Conservation (phyloP, 2,797 vertebrate genomes). For the Darevskia mixta region DNA sequence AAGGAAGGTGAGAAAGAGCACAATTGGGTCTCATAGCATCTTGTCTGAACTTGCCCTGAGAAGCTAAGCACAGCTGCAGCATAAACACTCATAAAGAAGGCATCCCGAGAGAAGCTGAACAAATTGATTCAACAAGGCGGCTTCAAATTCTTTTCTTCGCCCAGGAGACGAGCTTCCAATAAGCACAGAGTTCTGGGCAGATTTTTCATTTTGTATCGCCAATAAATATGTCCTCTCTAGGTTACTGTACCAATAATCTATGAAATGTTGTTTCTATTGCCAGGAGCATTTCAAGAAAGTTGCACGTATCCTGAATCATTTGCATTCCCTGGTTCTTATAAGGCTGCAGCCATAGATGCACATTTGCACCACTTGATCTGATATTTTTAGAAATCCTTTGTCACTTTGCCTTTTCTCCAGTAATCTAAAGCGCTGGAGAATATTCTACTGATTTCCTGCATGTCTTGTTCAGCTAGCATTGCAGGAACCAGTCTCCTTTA, state of each 20-base stretch:
- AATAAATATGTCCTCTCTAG: constrained; percentile 37
- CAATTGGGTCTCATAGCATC: neutral
- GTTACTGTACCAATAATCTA: constrained; percentile 30
- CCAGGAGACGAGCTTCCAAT: constrained; percentile 25
- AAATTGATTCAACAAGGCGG: constrained; percentile 30
- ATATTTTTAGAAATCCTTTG: neutral
- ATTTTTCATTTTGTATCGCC: constrained; percentile 44
- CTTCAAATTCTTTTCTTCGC: constrained; percentile 34
- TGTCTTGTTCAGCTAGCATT: neutral
- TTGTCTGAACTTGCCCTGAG: constrained; percentile 10
- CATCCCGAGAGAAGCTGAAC: neutral
- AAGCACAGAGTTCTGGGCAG: constrained; percentile 1
- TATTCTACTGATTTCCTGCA: neutral
- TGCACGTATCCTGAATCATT: neutral
- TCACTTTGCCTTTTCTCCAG: neutral
- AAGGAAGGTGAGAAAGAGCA: constrained; percentile 1
- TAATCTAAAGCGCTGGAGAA: neutral
- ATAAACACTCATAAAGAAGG: constrained; percentile 31
- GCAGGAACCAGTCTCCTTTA: neutral
- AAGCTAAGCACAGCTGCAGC: constrained; percentile 17
- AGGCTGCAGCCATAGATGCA: neutral
- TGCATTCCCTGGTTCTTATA: neutral
- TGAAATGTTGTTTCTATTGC: constrained; percentile 34
- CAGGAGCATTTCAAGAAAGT: neutral
- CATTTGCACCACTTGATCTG: neutral